These are phyloP conservation scores for Sycophila texana DNA, from an alignment of 2,888 invertebrate genomes.

Conservation along the genomic window DNA sequence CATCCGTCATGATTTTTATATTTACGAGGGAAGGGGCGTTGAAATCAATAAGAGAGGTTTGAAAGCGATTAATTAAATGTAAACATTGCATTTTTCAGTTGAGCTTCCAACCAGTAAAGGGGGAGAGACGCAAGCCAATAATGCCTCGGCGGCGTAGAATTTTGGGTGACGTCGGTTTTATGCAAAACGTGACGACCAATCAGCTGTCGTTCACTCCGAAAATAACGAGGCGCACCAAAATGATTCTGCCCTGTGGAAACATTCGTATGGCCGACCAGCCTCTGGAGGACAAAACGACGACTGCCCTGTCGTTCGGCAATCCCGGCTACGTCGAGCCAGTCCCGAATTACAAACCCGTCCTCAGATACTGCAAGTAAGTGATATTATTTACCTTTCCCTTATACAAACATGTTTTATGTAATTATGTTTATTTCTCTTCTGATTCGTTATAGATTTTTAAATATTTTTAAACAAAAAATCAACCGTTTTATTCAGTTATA, in stretches of 20 bases:
- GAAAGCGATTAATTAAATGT: not conserved
- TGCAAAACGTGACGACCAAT: constrained; percentile 70
- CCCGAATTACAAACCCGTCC: constrained; percentile 69
- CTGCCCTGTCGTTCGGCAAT: constrained; percentile 68
- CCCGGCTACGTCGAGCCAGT: constrained; percentile 65
- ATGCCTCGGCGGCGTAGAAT: constrained; percentile 66
- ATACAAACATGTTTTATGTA: too few species aligned
- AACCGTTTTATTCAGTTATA: too few species aligned
- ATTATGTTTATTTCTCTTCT: too few species aligned
- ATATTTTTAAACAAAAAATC: too few species aligned
- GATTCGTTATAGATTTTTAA: too few species aligned
- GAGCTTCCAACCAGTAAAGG: constrained; percentile 69
- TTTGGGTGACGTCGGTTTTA: constrained; percentile 66
- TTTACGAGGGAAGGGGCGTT: too few species aligned
- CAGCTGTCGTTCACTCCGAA: constrained; percentile 69
- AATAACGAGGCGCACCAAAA: constrained; percentile 60
- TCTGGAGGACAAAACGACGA: constrained; percentile 69
- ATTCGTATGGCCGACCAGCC: constrained; percentile 66
- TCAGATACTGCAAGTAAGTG: constrained; percentile 64
- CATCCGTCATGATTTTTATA: too few species aligned
- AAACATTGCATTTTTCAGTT: constrained; percentile 61
- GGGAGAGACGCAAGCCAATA: constrained; percentile 67
- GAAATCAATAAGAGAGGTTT: too few species aligned
- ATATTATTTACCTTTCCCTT: too few species aligned
- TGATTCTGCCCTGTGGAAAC: constrained; percentile 68